phyloP scores from a whole-genome alignment of 2,888 invertebrate genomes.

The Agrypnus murinus region DNA sequence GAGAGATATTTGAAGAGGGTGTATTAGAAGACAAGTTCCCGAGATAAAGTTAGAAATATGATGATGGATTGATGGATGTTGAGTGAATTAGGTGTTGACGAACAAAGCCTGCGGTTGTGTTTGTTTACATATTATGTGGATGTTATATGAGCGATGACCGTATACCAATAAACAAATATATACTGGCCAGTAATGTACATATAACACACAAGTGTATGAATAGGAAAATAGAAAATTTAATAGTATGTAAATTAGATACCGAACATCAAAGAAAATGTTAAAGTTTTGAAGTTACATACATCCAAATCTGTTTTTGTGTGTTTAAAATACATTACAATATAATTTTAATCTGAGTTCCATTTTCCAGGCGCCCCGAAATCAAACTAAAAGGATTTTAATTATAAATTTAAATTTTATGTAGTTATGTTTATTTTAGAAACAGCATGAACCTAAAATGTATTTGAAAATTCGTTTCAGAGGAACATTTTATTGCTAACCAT shows the following conservation, averaged over 20 bases:
- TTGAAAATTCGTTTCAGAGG: too few relatives aligned
- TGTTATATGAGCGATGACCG: slow-evolving; percentile 11
- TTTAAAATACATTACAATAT: not conserved
- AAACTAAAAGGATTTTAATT: too few relatives aligned
- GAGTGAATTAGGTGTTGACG: slow-evolving; percentile 15
- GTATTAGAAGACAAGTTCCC: not conserved
- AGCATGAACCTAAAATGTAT: too few relatives aligned
- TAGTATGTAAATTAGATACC: too few relatives aligned
- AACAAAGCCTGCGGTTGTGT: slow-evolving; percentile 15
- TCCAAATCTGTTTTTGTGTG: too few relatives aligned
- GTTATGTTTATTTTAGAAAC: too few relatives aligned
- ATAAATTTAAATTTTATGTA: too few relatives aligned
- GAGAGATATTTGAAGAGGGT: slow-evolving; percentile 3
- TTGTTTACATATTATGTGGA: slow-evolving; percentile 8
- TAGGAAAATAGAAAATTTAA: not conserved
- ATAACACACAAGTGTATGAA: too few relatives aligned
- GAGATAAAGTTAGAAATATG: slow-evolving; percentile 7
- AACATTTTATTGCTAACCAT: too few relatives aligned
- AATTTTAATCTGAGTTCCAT: not conserved
- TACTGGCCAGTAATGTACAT: slow-evolving; percentile 4
- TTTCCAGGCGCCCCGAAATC: too few relatives aligned
- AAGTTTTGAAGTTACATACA: too few relatives aligned
- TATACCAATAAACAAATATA: not conserved
- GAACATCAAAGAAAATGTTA: too few relatives aligned
- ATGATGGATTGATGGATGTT: slow-evolving; percentile 15